Evolutionary conservation across 2,797 vertebrate genomes (phyloP).

Genomic region (Neopelma chrysocephalum): DNA sequence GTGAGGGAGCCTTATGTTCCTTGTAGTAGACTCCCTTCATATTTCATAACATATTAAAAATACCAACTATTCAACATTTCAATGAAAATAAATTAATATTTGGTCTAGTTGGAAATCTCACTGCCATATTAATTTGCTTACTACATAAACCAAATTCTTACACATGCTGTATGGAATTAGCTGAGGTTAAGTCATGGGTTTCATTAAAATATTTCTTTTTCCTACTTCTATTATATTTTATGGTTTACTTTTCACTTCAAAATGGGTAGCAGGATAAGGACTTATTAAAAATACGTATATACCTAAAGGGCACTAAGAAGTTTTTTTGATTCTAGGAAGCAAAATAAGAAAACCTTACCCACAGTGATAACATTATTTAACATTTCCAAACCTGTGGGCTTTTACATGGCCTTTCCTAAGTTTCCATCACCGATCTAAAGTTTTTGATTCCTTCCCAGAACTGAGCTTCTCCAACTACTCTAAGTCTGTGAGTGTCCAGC

Average conservation of each 20-base stretch:
- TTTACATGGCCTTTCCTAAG: neutral
- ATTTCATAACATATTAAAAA: slow-evolving; percentile 59
- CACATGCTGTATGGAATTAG: neutral
- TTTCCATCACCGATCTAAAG: neutral
- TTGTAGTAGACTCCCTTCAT: slow-evolving; percentile 39
- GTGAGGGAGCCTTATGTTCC: slow-evolving; percentile 46
- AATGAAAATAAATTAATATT: slow-evolving; percentile 64
- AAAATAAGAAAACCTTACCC: neutral
- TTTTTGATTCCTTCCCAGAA: neutral
- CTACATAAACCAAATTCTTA: slow-evolving; percentile 16
- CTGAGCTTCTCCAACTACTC: neutral
- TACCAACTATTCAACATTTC: slow-evolving; percentile 49
- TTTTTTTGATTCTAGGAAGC: neutral
- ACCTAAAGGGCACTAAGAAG: neutral
- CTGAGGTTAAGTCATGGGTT: slow-evolving; percentile 25
- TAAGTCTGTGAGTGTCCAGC: neutral
- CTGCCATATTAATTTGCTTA: slow-evolving; percentile 62
- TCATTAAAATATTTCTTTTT: slow-evolving; percentile 28
- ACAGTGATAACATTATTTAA: neutral
- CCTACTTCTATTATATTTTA: neutral
- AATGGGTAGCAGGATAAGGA: neutral
- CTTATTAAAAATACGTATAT: neutral
- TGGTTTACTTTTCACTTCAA: neutral
- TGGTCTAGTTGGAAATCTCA: slow-evolving; percentile 62
- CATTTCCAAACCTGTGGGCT: neutral